Evolutionary conservation across 1,140 invertebrate species (phyloP), one percentile per base, ranked within the genome.

Genomic region (fruit fly (Drosophila melanogaster)): DNA sequence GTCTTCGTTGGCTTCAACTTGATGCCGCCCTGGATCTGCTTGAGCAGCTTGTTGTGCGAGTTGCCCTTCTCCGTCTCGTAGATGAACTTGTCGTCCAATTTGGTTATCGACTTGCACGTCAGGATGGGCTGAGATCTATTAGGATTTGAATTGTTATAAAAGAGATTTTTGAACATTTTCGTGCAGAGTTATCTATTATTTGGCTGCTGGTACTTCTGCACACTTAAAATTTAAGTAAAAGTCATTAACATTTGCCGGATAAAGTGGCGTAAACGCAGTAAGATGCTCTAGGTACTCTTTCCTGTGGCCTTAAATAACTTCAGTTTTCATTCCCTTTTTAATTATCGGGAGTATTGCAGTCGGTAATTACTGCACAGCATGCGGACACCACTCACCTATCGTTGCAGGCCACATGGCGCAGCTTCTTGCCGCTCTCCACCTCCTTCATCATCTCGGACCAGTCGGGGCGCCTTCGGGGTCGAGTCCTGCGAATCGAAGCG

Each of bases 391-490:
- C 73, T 74, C 91, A 95, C 92, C 96, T 95, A 90, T 98, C 97
- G 90, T 97, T 97, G 90, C 96, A 97, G 74, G 95, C 93, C 19
- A 97, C 96, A 83, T 97, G 95, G 79, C 95, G 96, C 44, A 98
- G 92, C 90, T 95, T 96, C 79, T 91, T 95, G 47, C 96, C 96
- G 67, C 94, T 93, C 89, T 97, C 97, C 7, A 97, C 95, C 92
- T 98, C 96, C 91, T 97, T 97, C 95, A 98, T 97, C 95, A 98
- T 96, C 64, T 95, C 94, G 14, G 95, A 96, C 97, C 97, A 98
- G 81, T 98, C 97, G 0, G 97, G 97, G 65, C 97, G 93, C 89
- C 94, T 95, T 78, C 96, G 94, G 3, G 97, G 96, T 78, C 96
- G 94, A 78, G 95, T 95, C 86, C 91, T 91, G 55, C 33, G 49